phyloP scores from a whole-genome alignment of 2,888 invertebrate species.

The Lissocephala sabroskyi region DNA sequence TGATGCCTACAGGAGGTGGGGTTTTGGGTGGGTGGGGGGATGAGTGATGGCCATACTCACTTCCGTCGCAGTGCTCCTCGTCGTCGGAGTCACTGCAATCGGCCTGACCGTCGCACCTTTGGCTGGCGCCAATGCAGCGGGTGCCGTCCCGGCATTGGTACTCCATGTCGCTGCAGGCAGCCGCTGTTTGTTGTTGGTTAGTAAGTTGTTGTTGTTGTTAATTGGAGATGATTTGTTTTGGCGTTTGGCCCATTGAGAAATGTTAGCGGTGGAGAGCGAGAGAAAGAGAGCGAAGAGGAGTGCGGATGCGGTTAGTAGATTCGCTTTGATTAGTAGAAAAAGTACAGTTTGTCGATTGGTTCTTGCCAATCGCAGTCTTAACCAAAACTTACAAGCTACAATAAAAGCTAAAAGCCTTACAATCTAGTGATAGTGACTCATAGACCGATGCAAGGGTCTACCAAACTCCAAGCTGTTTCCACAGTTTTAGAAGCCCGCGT shows the following conservation, averaged over 20 bases:
- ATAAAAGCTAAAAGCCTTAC: no score
- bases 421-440: background rate
- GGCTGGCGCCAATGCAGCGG: slow-evolving; percentile 67
- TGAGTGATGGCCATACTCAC: slow-evolving; percentile 57
- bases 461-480: background rate
- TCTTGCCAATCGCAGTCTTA: background rate
- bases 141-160: slow-evolving; percentile 68
- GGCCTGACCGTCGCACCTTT: slow-evolving; percentile 66
- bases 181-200: slow-evolving; percentile 53
- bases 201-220: slow-evolving; percentile 22
- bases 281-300: slow-evolving; percentile 21
- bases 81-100: slow-evolving; percentile 71
- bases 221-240: slow-evolving; percentile 25
- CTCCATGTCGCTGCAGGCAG: slow-evolving; percentile 67
- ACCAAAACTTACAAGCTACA: background rate
- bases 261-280: slow-evolving; percentile 7
- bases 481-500: background rate
- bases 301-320: slow-evolving; percentile 13
- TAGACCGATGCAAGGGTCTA: background rate
- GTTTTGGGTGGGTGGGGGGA: slow-evolving; percentile 9
- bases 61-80: slow-evolving; percentile 70
- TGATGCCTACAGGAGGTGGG: no score
- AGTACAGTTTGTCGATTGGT: slow-evolving; percentile 35
- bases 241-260: no score
- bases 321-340: slow-evolving; percentile 8